Conservation (phyloP, 2,797 vertebrate genomes). For the Acanthurus leucopareius region DNA sequence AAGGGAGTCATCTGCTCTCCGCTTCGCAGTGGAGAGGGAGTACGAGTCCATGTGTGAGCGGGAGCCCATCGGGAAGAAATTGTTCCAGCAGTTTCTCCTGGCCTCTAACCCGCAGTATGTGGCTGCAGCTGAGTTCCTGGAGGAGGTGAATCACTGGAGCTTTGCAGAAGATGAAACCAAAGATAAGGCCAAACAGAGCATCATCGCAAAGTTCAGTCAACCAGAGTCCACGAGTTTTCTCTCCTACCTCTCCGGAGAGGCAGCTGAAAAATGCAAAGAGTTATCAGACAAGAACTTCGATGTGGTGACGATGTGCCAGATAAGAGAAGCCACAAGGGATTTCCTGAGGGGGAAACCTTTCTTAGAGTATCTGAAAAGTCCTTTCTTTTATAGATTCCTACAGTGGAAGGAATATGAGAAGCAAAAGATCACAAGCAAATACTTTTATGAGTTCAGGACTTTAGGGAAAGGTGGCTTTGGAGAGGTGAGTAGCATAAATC, state of each 20-base stretch:
- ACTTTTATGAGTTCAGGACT: slow-evolving; percentile 91
- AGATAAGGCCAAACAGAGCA: slow-evolving; percentile 73
- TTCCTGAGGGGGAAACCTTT: slow-evolving; percentile 90
- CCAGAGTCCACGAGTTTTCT: slow-evolving; percentile 76
- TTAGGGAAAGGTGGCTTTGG: slow-evolving; percentile 94
- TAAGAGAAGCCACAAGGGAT: slow-evolving; percentile 81
- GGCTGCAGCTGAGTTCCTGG: slow-evolving; percentile 84
- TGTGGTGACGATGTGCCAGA: slow-evolving; percentile 65
- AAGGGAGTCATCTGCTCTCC: slow-evolving; percentile 72
- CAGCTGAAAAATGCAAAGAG: slow-evolving; percentile 76
- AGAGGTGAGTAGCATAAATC: slow-evolving; percentile 85
- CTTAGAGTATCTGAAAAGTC: slow-evolving; percentile 86
- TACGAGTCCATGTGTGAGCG: slow-evolving; percentile 89
- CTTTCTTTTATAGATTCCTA: slow-evolving; percentile 88
- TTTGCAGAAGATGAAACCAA: slow-evolving; percentile 83
- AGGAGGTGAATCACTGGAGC: slow-evolving; percentile 87
- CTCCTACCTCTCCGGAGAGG: slow-evolving; percentile 82
- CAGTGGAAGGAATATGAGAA: slow-evolving; percentile 93
- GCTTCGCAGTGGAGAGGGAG: slow-evolving; percentile 53
- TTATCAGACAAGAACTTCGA: slow-evolving; percentile 80
- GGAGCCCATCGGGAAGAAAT: slow-evolving; percentile 90
- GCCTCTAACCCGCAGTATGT: slow-evolving; percentile 78
- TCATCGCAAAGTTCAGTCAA: slow-evolving; percentile 85
- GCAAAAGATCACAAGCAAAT: slow-evolving; percentile 87
- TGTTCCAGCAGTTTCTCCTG: slow-evolving; percentile 90